These are phyloP conservation scores for Pachypanchax playfairii DNA, from an alignment of 2,113 vertebrate species.

Conservation along the genomic window DNA sequence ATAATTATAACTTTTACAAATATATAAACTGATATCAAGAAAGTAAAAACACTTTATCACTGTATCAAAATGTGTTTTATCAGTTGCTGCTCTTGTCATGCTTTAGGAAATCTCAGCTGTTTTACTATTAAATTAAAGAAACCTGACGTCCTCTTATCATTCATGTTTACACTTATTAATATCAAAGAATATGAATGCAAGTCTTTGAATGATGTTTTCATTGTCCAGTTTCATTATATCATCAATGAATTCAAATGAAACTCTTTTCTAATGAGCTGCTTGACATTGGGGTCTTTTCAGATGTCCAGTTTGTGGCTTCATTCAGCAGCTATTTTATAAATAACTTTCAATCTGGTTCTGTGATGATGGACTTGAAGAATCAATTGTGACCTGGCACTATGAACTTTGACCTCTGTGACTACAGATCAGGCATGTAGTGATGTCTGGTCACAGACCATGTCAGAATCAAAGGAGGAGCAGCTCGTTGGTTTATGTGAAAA, in stretches of 20 bases:
- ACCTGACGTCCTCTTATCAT: not conserved
- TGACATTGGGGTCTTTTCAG: not conserved
- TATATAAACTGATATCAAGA: not conserved
- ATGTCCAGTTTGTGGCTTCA: conserved; percentile 6
- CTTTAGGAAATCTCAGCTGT: not conserved
- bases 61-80: not conserved
- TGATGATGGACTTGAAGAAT: conserved; percentile 39
- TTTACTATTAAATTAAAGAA: not conserved
- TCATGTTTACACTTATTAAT: not conserved
- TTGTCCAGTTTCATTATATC: no score
- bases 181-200: no score
- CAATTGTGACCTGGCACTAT: conserved; percentile 45
- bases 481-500: conserved; percentile 18
- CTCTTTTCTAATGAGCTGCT: not conserved
- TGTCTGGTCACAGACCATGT: conserved; percentile 42
- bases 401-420: conserved; percentile 50
- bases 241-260: not conserved
- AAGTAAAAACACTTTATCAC: not conserved
- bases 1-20: not conserved
- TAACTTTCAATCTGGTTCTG: conserved; percentile 58
- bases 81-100: not conserved
- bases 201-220: no score
- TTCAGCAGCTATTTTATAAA: conserved; percentile 38
- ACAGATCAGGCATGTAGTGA: conserved; percentile 49
- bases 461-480: conserved; percentile 47